Evolutionary conservation across 2,888 invertebrate genomes (phyloP).

Genomic region (Spisula solida): DNA sequence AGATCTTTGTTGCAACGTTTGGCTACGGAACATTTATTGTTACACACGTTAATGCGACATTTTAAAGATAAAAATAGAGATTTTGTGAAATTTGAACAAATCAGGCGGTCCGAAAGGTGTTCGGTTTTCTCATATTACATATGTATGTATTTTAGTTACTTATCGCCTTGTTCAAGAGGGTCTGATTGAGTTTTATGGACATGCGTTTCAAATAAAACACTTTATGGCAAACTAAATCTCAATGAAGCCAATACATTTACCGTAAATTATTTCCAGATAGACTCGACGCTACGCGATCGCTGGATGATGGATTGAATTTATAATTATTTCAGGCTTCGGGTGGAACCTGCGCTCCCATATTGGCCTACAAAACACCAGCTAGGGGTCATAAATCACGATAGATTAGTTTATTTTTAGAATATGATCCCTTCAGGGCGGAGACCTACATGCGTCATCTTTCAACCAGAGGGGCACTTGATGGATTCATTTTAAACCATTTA

Average conservation of each 20-base stretch:
- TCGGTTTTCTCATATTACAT: no score
- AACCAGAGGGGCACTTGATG: not conserved
- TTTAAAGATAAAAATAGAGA: no score
- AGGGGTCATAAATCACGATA: not conserved
- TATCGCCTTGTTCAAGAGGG: not conserved
- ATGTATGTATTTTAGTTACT: no score
- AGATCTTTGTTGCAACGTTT: no score
- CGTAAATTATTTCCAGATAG: constrained; percentile 38
- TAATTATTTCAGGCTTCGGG: constrained; percentile 58
- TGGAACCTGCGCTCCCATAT: constrained; percentile 44
- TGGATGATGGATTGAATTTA: constrained; percentile 51
- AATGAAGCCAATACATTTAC: constrained; percentile 26
- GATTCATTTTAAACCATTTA: not conserved
- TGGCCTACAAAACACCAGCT: not conserved
- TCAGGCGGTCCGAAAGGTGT: no score
- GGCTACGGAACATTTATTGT: no score
- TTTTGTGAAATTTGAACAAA: no score
- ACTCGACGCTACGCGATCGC: constrained; percentile 16
- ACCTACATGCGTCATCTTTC: constrained; percentile 24
- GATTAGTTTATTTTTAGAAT: not conserved
- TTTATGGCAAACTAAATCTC: constrained; percentile 40
- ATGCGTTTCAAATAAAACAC: constrained; percentile 45
- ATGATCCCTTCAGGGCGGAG: constrained; percentile 15
- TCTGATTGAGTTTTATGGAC: constrained; percentile 7
- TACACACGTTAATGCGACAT: no score